These are phyloP conservation scores for Sphaerodactylus townsendi DNA, from an alignment of 2,113 vertebrate species.

Conservation along the genomic window DNA sequence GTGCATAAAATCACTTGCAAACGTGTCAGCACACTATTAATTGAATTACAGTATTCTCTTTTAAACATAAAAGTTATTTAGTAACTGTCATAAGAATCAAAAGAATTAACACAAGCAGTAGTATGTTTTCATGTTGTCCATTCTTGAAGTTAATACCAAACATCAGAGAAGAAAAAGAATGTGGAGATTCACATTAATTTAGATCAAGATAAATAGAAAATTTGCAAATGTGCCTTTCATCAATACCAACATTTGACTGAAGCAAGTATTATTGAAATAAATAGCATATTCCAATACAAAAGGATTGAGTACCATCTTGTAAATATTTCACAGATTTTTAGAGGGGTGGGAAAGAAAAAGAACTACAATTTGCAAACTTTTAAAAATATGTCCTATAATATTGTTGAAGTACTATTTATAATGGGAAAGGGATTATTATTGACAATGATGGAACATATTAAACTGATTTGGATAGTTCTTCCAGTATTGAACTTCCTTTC, in stretches of 20 bases:
- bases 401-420: conserved; percentile 17
- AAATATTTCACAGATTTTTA: not conserved
- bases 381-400: not conserved
- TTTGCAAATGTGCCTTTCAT: not conserved
- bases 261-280: not conserved
- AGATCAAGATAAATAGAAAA: not conserved
- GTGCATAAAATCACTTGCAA: too few species aligned
- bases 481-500: conserved; percentile 12
- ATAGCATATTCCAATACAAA: not conserved
- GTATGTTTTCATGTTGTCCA: too few species aligned
- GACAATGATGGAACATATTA: not conserved
- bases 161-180: not conserved
- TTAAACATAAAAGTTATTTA: too few species aligned
- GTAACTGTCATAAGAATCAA: too few species aligned
- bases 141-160: not conserved
- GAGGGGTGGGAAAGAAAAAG: too few species aligned
- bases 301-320: not conserved
- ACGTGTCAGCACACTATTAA: too few species aligned
- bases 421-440: not conserved
- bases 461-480: not conserved
- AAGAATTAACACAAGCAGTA: too few species aligned
- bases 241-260: not conserved
- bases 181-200: not conserved
- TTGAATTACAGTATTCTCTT: not conserved
- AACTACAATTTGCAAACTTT: conserved; percentile 6